Conservation (phyloP, 2,888 invertebrate species). For the Nomada hirtipes region DNA sequence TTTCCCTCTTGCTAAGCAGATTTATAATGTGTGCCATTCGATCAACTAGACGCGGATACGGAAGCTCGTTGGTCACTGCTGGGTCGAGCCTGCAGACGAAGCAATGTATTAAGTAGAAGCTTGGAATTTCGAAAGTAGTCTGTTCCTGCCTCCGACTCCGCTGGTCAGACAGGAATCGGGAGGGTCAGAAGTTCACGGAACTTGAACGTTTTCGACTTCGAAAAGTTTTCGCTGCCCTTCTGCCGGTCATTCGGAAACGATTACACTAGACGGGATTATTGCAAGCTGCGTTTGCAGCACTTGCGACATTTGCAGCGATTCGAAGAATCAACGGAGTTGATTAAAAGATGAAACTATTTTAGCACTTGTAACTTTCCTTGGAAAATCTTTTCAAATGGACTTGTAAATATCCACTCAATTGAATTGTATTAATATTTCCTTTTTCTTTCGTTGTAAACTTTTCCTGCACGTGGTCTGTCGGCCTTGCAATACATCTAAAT, state of each 20-base stretch:
- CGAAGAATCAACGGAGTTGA: constrained; percentile 43
- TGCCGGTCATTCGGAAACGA: constrained; percentile 43
- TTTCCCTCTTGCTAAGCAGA: constrained; percentile 38
- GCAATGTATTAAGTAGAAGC: constrained; percentile 54
- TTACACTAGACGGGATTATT: constrained; percentile 49
- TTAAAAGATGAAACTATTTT: constrained; percentile 43
- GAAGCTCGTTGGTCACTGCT: constrained; percentile 39
- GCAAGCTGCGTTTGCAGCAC: constrained; percentile 43
- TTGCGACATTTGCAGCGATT: constrained; percentile 50
- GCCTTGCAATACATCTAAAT: too few relatives aligned
- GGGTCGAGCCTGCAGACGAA: constrained; percentile 36
- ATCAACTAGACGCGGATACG: constrained; percentile 21
- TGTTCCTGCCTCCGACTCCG: constrained; percentile 34
- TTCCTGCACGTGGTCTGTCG: too few relatives aligned
- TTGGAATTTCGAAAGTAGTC: constrained; percentile 54
- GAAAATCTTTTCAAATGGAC: too few relatives aligned
- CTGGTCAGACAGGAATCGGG: constrained; percentile 34
- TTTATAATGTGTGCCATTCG: constrained; percentile 32
- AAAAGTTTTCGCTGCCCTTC: constrained; percentile 43
- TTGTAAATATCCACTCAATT: too few relatives aligned
- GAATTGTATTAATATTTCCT: too few relatives aligned
- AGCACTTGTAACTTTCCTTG: not conserved
- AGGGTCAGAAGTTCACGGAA: constrained; percentile 61
- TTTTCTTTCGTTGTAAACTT: not conserved
- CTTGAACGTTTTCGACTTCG: constrained; percentile 56